phyloP scores from a whole-genome alignment of 1,140 invertebrate genomes.

The Physella acuta region DNA sequence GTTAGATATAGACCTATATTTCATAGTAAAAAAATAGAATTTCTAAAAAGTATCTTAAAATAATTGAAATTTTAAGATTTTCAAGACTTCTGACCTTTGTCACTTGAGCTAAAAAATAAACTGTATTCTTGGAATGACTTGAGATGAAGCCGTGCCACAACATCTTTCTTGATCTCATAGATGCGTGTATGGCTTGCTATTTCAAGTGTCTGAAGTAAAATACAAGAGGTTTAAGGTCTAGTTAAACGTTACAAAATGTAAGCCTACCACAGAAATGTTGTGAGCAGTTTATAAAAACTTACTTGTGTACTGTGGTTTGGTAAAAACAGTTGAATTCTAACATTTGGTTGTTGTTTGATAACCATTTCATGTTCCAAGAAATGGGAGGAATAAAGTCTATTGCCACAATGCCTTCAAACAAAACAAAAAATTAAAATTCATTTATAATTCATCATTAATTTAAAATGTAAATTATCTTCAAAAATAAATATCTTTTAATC shows the following conservation, averaged over 20 bases:
- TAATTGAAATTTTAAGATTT: not conserved
- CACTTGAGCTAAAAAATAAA: constrained; percentile 42
- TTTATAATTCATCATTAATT: too few species aligned
- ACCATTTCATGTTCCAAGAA: constrained; percentile 42
- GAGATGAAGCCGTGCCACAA: constrained; percentile 36
- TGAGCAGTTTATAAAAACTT: constrained; percentile 6
- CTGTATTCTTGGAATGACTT: constrained; percentile 43
- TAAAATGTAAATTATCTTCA: too few species aligned
- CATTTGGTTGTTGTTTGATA: constrained; percentile 28
- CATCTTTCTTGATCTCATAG: constrained; percentile 36
- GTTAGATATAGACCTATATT: not conserved
- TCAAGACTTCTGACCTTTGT: constrained; percentile 39
- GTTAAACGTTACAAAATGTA: not conserved
- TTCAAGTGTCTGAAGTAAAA: constrained; percentile 40
- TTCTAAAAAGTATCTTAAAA: not conserved
- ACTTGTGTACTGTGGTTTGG: constrained; percentile 43
- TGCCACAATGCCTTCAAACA: constrained; percentile 38
- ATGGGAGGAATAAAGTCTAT: constrained; percentile 44
- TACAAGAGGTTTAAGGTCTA: not conserved
- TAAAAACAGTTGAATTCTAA: constrained; percentile 39
- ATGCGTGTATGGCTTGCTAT: constrained; percentile 37
- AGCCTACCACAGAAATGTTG: not conserved
- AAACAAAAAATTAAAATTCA: too few species aligned
- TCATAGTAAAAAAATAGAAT: not conserved
- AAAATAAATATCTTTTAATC: too few species aligned